Evolutionary conservation across 2,797 vertebrate genomes (phyloP).

Genomic region (Coendou prehensilis): DNA sequence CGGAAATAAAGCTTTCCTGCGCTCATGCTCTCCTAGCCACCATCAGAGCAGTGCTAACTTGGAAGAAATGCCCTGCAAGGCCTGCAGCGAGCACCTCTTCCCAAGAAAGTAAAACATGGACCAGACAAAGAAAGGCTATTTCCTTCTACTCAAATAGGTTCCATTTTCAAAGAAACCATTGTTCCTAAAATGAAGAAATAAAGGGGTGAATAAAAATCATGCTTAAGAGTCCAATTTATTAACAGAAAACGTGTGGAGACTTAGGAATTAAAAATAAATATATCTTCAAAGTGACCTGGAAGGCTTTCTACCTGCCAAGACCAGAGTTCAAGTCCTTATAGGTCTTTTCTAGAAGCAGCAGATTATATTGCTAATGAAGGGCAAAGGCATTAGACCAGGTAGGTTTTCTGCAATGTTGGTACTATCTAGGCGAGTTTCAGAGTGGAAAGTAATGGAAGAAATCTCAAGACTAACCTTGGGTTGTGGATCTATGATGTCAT

Average conservation of each 20-base stretch:
- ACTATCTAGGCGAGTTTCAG: conserved; percentile 49
- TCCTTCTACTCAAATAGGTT: conserved; percentile 6
- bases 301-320: conserved; percentile 65
- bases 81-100: neutral
- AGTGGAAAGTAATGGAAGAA: conserved; percentile 41
- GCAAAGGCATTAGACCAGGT: conserved; percentile 31
- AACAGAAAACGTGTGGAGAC: conserved; percentile 72
- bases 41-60: neutral
- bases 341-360: conserved; percentile 65
- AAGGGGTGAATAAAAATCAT: conserved; percentile 51
- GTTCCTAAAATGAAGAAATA: conserved; percentile 72
- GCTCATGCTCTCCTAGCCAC: neutral
- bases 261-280: conserved; percentile 75
- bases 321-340: conserved; percentile 61
- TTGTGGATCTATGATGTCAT: conserved; percentile 58
- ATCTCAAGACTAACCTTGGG: conserved; percentile 42
- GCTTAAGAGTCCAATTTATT: conserved; percentile 72
- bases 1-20: neutral
- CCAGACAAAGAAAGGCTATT: conserved; percentile 25
- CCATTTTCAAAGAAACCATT: conserved; percentile 65
- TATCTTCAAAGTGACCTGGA: conserved; percentile 59
- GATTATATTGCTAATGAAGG: conserved; percentile 43
- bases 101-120: conserved; percentile 40
- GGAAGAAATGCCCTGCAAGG: neutral
- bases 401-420: neutral